Evolutionary conservation across 2,113 vertebrate species (phyloP).

Genomic region (Sorex fumeus): DNA sequence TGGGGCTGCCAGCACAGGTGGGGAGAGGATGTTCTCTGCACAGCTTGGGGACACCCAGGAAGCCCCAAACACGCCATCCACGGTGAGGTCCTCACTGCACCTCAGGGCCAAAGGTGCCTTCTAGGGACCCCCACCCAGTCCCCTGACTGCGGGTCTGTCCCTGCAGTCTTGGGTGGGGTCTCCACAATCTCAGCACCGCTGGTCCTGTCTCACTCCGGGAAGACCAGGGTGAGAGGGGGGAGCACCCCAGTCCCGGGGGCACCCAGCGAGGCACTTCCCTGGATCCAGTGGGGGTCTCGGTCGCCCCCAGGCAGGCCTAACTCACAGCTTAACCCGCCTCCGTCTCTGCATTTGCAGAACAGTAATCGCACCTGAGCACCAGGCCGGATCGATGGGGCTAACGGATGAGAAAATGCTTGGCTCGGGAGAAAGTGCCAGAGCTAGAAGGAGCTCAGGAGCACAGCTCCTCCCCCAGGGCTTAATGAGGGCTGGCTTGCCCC

Average conservation of each 20-base stretch:
- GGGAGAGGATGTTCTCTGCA: too few relatives aligned
- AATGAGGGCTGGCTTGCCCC: constrained; percentile 30
- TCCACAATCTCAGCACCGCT: rapidly evolving
- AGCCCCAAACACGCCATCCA: not conserved
- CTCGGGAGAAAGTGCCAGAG: not conserved
- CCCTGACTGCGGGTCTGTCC: too few relatives aligned
- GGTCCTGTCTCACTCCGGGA: too few relatives aligned
- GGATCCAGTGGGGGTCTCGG: too few relatives aligned
- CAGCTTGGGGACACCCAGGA: not conserved
- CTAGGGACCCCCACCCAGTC: not conserved
- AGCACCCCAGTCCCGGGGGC: too few relatives aligned
- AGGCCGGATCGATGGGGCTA: not conserved
- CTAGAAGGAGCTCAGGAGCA: not conserved
- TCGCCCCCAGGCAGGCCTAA: not conserved
- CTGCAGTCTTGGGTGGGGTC: not conserved
- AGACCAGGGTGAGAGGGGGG: not conserved
- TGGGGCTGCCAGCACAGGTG: too few relatives aligned
- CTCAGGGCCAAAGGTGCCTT: not conserved
- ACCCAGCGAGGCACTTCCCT: too few relatives aligned
- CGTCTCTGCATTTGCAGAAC: not conserved
- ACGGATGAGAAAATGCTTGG: constrained; percentile 12
- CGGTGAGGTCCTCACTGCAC: too few relatives aligned
- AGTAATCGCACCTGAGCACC: not conserved
- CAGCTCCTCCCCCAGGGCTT: not conserved
- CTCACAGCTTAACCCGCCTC: not conserved